Conservation (phyloP, 92 coral and sea anemone species). For the Heliopora coerulea region DNA sequence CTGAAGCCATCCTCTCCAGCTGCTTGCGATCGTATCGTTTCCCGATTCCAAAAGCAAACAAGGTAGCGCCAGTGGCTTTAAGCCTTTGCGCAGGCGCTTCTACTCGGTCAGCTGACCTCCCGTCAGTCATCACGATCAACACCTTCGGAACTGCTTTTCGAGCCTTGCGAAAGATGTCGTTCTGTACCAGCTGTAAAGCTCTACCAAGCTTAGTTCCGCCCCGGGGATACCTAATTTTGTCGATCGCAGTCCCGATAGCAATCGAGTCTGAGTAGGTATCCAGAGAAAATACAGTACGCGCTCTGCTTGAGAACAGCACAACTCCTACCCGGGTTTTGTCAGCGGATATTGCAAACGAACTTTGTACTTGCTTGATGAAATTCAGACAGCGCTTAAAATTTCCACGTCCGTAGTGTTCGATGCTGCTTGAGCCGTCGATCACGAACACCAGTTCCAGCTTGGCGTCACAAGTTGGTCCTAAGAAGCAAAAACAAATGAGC, state of each 20-base stretch:
- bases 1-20: slow-evolving; percentile 68
- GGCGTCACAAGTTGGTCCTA: neutral
- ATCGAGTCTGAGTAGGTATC: slow-evolving; percentile 45
- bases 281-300: slow-evolving; percentile 55
- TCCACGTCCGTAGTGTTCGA: slow-evolving; percentile 77
- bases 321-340: slow-evolving; percentile 58
- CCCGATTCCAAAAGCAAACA: slow-evolving; percentile 82
- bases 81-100: slow-evolving; percentile 62
- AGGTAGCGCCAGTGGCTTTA: slow-evolving; percentile 55
- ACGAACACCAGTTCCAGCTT: slow-evolving; percentile 71
- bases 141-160: slow-evolving; percentile 53
- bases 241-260: slow-evolving; percentile 50
- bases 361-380: slow-evolving; percentile 67
- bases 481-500: neutral
- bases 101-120: slow-evolving; percentile 70
- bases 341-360: slow-evolving; percentile 74
- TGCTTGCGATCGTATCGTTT: slow-evolving; percentile 45
- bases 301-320: slow-evolving; percentile 62
- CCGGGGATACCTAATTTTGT: slow-evolving; percentile 76
- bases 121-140: slow-evolving; percentile 79
- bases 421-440: slow-evolving; percentile 82
- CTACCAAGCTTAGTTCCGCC: slow-evolving; percentile 80
- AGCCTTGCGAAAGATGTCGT: slow-evolving; percentile 58
- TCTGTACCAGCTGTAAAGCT: slow-evolving; percentile 64
- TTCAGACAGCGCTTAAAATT: slow-evolving; percentile 69